These are phyloP conservation scores for Ladona fulva DNA, from an alignment of 1,140 invertebrate genomes.

Conservation along the genomic window DNA sequence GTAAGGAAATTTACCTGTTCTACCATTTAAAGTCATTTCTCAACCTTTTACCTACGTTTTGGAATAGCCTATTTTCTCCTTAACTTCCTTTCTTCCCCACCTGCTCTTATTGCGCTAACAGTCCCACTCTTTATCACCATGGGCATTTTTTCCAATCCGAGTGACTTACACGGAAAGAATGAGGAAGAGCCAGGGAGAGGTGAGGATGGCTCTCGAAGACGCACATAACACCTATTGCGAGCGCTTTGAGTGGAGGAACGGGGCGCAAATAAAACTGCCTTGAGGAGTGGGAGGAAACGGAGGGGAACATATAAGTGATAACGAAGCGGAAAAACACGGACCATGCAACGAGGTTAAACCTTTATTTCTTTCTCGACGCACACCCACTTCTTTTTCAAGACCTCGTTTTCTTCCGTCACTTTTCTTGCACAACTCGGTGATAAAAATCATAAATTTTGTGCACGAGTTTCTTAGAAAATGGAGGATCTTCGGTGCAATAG, in stretches of 20 bases:
- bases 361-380: conserved; percentile 1
- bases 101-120: neutral
- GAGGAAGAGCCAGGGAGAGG: neutral
- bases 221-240: too few relatives aligned
- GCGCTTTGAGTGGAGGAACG: too few relatives aligned
- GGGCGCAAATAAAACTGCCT: too few relatives aligned
- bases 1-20: too few relatives aligned
- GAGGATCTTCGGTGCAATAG: too few relatives aligned
- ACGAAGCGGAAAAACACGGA: conserved; percentile 7
- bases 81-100: neutral
- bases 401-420: neutral
- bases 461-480: too few relatives aligned
- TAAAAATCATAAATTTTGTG: neutral
- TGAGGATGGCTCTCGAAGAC: neutral
- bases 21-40: too few relatives aligned
- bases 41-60: too few relatives aligned
- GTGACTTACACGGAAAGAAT: neutral
- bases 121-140: neutral
- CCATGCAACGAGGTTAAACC: neutral
- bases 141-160: neutral
- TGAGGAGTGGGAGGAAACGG: too few relatives aligned
- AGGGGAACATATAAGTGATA: neutral
- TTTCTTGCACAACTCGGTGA: neutral
- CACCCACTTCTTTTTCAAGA: neutral
- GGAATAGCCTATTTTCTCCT: neutral